Evolutionary conservation across 1,140 invertebrate genomes (phyloP).

Genomic region (Ctenoplectra terminalis): DNA sequence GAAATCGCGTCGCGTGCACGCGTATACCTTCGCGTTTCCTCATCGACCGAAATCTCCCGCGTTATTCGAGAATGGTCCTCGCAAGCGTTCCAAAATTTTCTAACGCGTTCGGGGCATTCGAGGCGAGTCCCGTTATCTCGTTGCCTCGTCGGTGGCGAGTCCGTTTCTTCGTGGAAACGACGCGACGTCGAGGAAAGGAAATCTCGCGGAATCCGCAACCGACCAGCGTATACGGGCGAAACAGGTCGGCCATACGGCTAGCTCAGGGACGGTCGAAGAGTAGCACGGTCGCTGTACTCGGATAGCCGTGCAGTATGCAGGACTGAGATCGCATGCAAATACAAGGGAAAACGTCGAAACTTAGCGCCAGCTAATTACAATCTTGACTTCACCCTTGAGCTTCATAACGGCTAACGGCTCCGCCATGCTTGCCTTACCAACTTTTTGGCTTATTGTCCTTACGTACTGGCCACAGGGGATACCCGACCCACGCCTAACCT

Average conservation of each 20-base stretch:
- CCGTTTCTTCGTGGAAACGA: neutral
- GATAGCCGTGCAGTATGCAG: neutral
- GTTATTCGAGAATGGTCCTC: neutral
- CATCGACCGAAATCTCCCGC: conserved; percentile 23
- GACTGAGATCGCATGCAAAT: conserved; percentile 74
- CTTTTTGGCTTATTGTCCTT: conserved; percentile 82
- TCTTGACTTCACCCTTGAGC: conserved; percentile 82
- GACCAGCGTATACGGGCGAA: too few species aligned
- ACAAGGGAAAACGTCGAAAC: conserved; percentile 79
- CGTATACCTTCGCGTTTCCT: conserved; percentile 20
- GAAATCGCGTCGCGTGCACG: conserved; percentile 46
- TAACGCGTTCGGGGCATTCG: too few species aligned
- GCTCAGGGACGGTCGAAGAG: neutral
- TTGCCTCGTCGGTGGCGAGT: neutral
- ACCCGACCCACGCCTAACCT: conserved; percentile 59
- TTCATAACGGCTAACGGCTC: conserved; percentile 80
- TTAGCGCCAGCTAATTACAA: conserved; percentile 81
- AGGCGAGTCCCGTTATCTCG: conserved; percentile 25
- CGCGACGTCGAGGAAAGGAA: neutral
- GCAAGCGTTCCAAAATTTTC: conserved; percentile 72
- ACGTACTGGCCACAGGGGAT: conserved; percentile 80
- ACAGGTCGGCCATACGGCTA: neutral
- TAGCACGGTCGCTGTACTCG: neutral
- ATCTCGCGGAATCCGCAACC: too few species aligned
- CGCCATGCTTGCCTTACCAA: conserved; percentile 70